Evolutionary conservation across 35 echinoderm and acorn worm species (phyloP).

Genomic region (Stichopus chloronotus): DNA sequence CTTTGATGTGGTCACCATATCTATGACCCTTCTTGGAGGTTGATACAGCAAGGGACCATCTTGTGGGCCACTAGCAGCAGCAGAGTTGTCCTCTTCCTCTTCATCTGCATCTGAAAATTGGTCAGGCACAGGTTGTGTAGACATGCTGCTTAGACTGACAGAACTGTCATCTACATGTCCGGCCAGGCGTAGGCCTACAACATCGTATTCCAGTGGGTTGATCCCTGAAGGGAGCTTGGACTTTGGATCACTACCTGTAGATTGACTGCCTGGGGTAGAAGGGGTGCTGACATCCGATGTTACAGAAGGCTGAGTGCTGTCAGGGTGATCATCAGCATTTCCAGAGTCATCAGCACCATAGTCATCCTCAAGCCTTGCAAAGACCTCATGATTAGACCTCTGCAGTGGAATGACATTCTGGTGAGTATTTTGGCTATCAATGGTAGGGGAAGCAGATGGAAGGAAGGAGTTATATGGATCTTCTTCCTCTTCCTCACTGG

Average conservation of each 20-base stretch:
- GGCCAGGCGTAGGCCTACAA: slow-evolving; percentile 80
- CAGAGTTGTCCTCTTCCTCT: slow-evolving; percentile 61
- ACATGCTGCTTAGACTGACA: slow-evolving; percentile 64
- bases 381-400: slow-evolving; percentile 42
- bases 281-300: slow-evolving; percentile 69
- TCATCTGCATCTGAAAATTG: slow-evolving; percentile 98
- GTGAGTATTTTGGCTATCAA: not conserved
- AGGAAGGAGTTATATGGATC: slow-evolving; percentile 42
- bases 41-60: not conserved
- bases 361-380: slow-evolving; percentile 44
- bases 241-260: slow-evolving; percentile 51
- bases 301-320: slow-evolving; percentile 67
- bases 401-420: slow-evolving; percentile 37
- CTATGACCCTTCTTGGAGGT: not conserved
- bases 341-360: slow-evolving; percentile 44
- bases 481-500: slow-evolving; percentile 82
- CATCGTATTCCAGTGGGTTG: slow-evolving; percentile 94
- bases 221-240: slow-evolving; percentile 70
- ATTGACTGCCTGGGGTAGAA: slow-evolving; percentile 62
- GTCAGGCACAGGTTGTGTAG: slow-evolving; percentile 80
- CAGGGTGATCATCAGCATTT: slow-evolving; percentile 55
- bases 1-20: slow-evolving; percentile 29
- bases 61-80: not conserved
- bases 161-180: slow-evolving; percentile 82
- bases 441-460: slow-evolving; percentile 4